These are phyloP conservation scores for Spea bombifrons DNA, from an alignment of 2,113 vertebrate species.

Conservation along the genomic window DNA sequence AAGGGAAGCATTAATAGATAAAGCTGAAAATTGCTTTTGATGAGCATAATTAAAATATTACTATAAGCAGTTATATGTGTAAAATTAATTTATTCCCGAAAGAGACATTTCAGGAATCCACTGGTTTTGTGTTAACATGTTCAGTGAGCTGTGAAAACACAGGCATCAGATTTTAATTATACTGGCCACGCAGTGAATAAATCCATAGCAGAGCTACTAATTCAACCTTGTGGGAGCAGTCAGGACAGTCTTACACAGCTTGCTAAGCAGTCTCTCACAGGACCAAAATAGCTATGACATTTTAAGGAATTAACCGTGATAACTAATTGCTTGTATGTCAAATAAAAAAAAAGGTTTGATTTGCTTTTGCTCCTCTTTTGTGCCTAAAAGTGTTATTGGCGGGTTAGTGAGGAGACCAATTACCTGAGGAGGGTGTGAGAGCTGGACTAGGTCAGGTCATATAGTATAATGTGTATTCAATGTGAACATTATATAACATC, in stretches of 20 bases:
- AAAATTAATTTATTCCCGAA: conserved; percentile 49
- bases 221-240: conserved; percentile 14
- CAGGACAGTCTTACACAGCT: conserved; percentile 6
- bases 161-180: conserved; percentile 49
- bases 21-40: conserved; percentile 49
- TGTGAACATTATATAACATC: no score
- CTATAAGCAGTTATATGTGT: conserved; percentile 46
- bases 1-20: conserved; percentile 46
- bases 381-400: no score
- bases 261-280: background rate
- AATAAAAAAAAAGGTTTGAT: no score
- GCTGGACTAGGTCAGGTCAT: no score
- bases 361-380: no score
- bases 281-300: conserved; percentile 9
- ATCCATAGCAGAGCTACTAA: conserved; percentile 37
- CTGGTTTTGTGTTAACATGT: conserved; percentile 47
- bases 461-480: no score
- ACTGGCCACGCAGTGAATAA: conserved; percentile 31
- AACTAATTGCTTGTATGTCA: background rate
- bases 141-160: conserved; percentile 46
- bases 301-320: conserved; percentile 5
- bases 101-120: conserved; percentile 47
- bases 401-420: no score
- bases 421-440: no score
- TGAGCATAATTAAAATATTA: conserved; percentile 48